Percentiles rank a stretch among this genome's conserved stretches.
phyloP scores from a whole-genome alignment of 1,140 invertebrate species.

The Triops cancriformis region DNA sequence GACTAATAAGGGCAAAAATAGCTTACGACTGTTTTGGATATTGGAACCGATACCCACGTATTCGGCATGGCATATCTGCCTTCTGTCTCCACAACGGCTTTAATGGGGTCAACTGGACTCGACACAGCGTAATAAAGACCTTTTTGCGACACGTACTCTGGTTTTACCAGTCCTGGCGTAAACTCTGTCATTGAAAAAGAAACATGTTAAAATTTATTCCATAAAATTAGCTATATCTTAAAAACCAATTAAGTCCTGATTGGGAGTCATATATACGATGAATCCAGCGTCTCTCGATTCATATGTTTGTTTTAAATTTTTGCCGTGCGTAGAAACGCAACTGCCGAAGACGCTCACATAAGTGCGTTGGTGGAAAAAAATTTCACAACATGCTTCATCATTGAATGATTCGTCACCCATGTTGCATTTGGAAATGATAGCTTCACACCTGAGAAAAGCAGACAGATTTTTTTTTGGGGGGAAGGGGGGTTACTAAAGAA shows the following conservation, averaged over 20 bases:
- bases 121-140: conserved; percentile 24
- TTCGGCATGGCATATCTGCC: conserved; percentile 7
- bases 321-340: neutral
- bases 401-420: neutral
- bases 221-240: neutral
- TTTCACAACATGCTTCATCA: conserved; percentile 14
- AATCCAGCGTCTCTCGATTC: conserved; percentile 14
- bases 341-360: neutral
- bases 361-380: neutral
- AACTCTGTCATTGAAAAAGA: neutral
- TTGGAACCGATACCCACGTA: neutral
- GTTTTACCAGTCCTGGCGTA: neutral
- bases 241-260: neutral
- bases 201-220: neutral
- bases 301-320: neutral
- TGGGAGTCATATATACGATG: neutral
- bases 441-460: conserved; percentile 14
- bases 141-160: neutral
- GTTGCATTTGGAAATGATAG: conserved; percentile 12
- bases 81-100: conserved; percentile 14
- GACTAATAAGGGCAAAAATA: neutral
- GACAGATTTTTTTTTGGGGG: neutral
- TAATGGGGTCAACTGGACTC: neutral
- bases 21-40: neutral
- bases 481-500: no score